Percentiles rank a stretch among this genome's conserved stretches.
Conservation (phyloP, 2,888 invertebrate genomes). For the Embidobia sp. region DNA sequence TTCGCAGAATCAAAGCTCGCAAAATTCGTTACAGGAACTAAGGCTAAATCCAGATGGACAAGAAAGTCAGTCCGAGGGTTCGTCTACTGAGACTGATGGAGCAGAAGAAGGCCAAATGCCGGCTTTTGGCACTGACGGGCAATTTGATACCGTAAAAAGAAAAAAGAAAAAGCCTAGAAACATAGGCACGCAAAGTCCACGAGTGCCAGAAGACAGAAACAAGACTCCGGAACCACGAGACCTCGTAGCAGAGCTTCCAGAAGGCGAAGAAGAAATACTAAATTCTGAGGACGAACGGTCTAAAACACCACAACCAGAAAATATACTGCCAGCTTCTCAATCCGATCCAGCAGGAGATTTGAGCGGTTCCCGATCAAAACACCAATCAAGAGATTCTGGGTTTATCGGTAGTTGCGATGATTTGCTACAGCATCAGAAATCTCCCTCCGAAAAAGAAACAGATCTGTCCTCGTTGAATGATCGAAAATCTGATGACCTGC, state of each 20-base stretch:
- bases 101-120: constrained; percentile 83
- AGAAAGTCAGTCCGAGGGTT: constrained; percentile 82
- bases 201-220: constrained; percentile 84
- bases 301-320: constrained; percentile 87
- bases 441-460: constrained; percentile 66
- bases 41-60: constrained; percentile 76
- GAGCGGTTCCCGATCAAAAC: constrained; percentile 85
- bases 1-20: constrained; percentile 77
- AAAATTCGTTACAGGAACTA: constrained; percentile 78
- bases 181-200: constrained; percentile 78
- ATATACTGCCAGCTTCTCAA: constrained; percentile 35
- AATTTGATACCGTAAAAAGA: constrained; percentile 91
- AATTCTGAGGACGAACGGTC: constrained; percentile 84
- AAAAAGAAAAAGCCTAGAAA: constrained; percentile 88
- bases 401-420: constrained; percentile 95
- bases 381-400: constrained; percentile 93
- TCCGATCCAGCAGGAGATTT: constrained; percentile 69
- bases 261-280: constrained; percentile 82
- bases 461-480: constrained; percentile 21
- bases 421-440: constrained; percentile 86
- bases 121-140: constrained; percentile 87
- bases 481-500: constrained; percentile 39
- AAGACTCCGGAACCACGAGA: constrained; percentile 86
- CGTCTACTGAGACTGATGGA: constrained; percentile 88
- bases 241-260: constrained; percentile 82